These are phyloP conservation scores for Acromyrmex charruanus DNA, from an alignment of 1,140 invertebrate genomes.

Conservation along the genomic window DNA sequence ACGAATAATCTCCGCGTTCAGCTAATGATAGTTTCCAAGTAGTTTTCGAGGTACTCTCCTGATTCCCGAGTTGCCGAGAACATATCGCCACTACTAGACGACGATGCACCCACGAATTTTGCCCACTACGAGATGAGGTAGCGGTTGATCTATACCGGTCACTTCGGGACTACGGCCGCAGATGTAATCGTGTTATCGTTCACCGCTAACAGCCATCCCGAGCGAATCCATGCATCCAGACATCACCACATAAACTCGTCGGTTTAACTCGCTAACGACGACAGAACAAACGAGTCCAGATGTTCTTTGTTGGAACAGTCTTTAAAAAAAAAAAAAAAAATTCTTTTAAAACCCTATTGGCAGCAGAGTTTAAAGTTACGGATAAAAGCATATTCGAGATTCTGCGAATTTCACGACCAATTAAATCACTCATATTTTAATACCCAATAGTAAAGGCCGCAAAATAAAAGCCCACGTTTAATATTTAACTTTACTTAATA, in stretches of 20 bases:
- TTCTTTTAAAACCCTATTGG: slow-evolving; percentile 11
- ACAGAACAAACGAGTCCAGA: slow-evolving; percentile 1
- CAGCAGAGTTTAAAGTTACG: not conserved
- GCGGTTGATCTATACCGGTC: slow-evolving; percentile 20
- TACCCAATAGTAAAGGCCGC: not conserved
- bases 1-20: slow-evolving; percentile 43
- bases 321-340: slow-evolving; percentile 10
- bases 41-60: slow-evolving; percentile 28
- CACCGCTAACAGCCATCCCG: slow-evolving; percentile 3
- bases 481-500: not conserved
- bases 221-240: not conserved
- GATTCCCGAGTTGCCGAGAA: slow-evolving; percentile 4
- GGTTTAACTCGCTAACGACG: slow-evolving; percentile 8
- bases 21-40: slow-evolving; percentile 60
- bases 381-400: slow-evolving; percentile 14
- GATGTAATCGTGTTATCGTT: slow-evolving; percentile 52
- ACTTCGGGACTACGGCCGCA: slow-evolving; percentile 33
- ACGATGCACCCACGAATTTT: not conserved
- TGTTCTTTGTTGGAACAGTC: not conserved
- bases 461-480: not conserved
- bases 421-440: slow-evolving; percentile 34
- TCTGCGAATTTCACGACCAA: slow-evolving; percentile 11
- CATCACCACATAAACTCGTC: not conserved
- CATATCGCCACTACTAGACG: not conserved
- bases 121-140: not conserved